A percentile compares a stretch with the other conserved stretches of the same genome.
These are phyloP conservation scores for Phrynocephalus versicolor DNA, from an alignment of 2,113 vertebrate genomes.

Conservation along the genomic window DNA sequence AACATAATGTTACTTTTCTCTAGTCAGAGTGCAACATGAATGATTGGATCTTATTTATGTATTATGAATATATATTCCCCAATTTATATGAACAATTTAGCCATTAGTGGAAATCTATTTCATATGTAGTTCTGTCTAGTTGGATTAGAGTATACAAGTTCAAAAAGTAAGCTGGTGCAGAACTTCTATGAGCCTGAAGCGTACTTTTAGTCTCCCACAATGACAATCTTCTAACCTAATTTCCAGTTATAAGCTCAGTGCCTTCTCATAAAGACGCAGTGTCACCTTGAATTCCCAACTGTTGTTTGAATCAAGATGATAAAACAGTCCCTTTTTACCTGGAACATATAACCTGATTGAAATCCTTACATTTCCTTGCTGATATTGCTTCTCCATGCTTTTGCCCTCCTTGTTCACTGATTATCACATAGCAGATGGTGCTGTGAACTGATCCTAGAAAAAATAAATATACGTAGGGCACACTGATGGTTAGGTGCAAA, in stretches of 20 bases:
- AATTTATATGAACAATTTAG: neutral
- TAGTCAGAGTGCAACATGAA: neutral
- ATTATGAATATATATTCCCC: neutral
- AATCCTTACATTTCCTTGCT: neutral
- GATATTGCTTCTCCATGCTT: slow-evolving; percentile 5
- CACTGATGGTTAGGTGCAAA: slow-evolving; percentile 21
- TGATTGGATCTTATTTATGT: neutral
- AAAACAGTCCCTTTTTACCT: slow-evolving; percentile 6
- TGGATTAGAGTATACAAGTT: neutral
- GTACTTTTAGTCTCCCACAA: neutral
- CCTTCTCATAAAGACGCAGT: neutral
- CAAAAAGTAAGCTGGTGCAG: neutral
- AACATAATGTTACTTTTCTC: neutral
- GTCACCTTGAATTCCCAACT: neutral
- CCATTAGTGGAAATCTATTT: neutral
- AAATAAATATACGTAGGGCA: slow-evolving; percentile 30
- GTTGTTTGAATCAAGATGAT: neutral
- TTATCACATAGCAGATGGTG: neutral
- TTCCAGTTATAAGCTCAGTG: neutral
- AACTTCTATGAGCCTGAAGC: neutral
- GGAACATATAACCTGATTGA: slow-evolving; percentile 2
- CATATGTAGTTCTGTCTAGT: neutral
- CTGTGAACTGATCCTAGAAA: slow-evolving; percentile 7
- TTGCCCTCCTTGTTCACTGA: neutral
- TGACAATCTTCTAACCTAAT: neutral